Evolutionary conservation across 2,888 invertebrate genomes (phyloP), one percentile per base, ranked within the genome.

Genomic region (Lasius fuliginosus): DNA sequence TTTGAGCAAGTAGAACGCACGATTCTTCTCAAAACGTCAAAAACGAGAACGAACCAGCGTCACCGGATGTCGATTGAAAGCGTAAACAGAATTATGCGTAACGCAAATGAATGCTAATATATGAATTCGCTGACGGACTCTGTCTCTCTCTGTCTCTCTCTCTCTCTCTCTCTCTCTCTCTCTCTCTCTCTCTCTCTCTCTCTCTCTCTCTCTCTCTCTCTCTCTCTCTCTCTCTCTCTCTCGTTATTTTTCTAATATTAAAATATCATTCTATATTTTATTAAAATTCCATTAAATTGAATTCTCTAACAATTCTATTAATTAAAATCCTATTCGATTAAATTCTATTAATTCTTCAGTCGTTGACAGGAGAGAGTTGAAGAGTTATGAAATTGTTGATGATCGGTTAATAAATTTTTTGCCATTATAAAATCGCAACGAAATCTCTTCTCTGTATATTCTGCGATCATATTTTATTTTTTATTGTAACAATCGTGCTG

Each of bases 81-180:
- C 33, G 42, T n/a, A 81, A 71, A 81, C 46, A 18, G 60, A 73
- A 49, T 81, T 81, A 79, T 73, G 71, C 23, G 12, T 33, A 64
- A 67, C 18, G 40, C 30, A 15, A 40, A 56, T 40, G 40, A 40
- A 77, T 75, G n/a, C 9, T 69, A 56, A 77, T 42, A 3, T 11
- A 33, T 18, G n/a, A n/a, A 53, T 53, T 53, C 49, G 23, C 27
- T 5, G 23, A 18, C 15, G 6, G 23, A 27, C 3, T 40, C 27
- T 42, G 12, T 36, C 9, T 40, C 0, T n/a, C 15, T 53, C 18
- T 36, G 2, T 46, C 2, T 68, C n/a, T n/a, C n/a, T n/a, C n/a
- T n/a, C n/a, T n/a, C n/a, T n/a, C n/a, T n/a, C n/a, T n/a, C n/a
- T n/a, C n/a, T n/a, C n/a, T n/a, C n/a, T n/a, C n/a, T 56, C 9